Base-by-base conservation (phyloP, 2,797 vertebrate species). In the Sebastes steindachneri region DNA sequence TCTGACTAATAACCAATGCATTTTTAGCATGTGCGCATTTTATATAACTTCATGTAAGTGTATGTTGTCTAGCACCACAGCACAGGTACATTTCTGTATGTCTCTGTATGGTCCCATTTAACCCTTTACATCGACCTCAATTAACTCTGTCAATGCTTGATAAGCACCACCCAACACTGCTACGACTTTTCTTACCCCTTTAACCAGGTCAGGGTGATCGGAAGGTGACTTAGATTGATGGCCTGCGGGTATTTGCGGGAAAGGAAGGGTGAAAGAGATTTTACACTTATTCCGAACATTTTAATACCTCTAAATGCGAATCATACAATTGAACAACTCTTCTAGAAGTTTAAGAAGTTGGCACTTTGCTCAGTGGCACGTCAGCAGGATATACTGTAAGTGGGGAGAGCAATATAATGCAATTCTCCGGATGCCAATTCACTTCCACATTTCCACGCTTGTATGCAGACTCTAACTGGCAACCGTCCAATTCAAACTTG, bases 11-110 rank as follows among this genome's bases (percentile, higher is more conserved):
- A 95, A 93, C 87, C 88, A 93, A 94, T 95, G 93, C 91, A 93
- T 94, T 94, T 94, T 93, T 91, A 92, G 95, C 94, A 95, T 95
- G 94, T 94, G 89, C 48, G 60, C 87, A 81, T 94, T 95, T 93
- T 92, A 83, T 90, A 92, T 85, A 85, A 86, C 80, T 75, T 83
- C 89, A 90, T 86, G 79, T 83, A 84, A 83, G 77, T 86, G 84
- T 82, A 85, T 86, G 77, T 85, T 87, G 74, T 90, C 70, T 63
- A 31, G 53, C 77, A 84, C 72, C 82, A 75, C 73, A 58, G 54
- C 68, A 76, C 84, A 86, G 68, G 71, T 84, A 81, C 71, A 77
- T 87, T 28, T 85, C 55, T 75, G 67, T 77, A 73, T 59, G 64
- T 86, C 57, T 85, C 58, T 57, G 53, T 80, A 59, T 78, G 79